Conservation (phyloP, 35 echinoderm and acorn worm species). For the Acanthaster planci region DNA sequence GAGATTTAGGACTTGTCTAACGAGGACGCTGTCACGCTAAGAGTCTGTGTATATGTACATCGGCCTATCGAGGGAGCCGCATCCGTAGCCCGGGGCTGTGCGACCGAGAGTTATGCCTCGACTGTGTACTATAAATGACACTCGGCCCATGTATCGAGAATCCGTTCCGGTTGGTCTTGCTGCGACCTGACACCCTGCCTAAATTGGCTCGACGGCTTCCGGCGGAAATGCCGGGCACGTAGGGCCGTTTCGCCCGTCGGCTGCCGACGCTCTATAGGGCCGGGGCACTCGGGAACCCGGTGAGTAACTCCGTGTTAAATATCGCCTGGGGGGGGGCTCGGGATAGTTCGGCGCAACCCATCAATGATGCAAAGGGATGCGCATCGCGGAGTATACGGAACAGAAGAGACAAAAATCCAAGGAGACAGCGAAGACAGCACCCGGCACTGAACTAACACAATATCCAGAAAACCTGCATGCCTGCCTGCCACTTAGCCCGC, state of each 20-base stretch:
- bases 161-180: too few relatives aligned
- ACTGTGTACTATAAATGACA: too few relatives aligned
- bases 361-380: too few relatives aligned
- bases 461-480: too few relatives aligned
- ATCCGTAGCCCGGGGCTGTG: neutral
- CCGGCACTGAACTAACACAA: too few relatives aligned
- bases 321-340: neutral
- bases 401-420: neutral
- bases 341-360: neutral
- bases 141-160: too few relatives aligned
- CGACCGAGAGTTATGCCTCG: conserved; percentile 1
- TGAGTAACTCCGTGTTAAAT: neutral
- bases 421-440: neutral
- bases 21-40: too few relatives aligned
- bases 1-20: too few relatives aligned
- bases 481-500: too few relatives aligned
- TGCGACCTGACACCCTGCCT: too few relatives aligned
- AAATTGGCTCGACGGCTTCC: conserved; percentile 12
- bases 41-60: too few relatives aligned
- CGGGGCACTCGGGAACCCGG: neutral
- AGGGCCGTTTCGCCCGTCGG: conserved; percentile 5
- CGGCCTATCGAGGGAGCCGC: neutral
- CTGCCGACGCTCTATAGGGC: too few relatives aligned
- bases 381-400: neutral
- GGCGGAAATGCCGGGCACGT: conserved; percentile 14